These are phyloP conservation scores for Synanceia verrucosa DNA, from an alignment of 2,797 vertebrate genomes.

Conservation along the genomic window DNA sequence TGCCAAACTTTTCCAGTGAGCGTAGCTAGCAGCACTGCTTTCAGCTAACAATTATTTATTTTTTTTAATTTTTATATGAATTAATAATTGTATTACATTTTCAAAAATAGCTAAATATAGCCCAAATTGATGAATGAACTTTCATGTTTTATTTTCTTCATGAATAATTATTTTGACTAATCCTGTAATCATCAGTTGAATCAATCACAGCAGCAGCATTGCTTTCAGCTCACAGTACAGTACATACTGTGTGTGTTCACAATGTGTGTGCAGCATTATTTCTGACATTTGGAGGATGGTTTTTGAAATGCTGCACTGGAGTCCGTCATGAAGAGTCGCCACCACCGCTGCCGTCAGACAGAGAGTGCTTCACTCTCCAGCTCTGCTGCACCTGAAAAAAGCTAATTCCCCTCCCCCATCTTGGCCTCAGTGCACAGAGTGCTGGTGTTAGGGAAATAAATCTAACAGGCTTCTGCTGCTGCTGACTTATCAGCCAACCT, in stretches of 20 bases:
- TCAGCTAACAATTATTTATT: background rate
- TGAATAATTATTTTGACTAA: background rate
- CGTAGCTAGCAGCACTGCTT: background rate
- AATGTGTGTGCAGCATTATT: background rate
- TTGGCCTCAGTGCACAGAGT: constrained; percentile 31
- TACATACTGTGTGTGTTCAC: background rate
- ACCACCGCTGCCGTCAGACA: constrained; percentile 25
- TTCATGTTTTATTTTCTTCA: background rate
- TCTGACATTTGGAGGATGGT: background rate
- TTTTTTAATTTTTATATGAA: background rate
- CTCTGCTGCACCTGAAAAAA: constrained; percentile 40
- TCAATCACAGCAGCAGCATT: background rate
- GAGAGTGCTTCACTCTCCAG: constrained; percentile 32
- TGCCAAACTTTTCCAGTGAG: background rate
- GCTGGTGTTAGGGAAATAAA: constrained; percentile 64
- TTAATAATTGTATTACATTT: background rate
- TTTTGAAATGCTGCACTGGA: constrained; percentile 24
- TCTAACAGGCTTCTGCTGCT: constrained; percentile 41
- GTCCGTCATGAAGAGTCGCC: constrained; percentile 9
- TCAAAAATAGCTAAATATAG: background rate
- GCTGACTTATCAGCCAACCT: constrained; percentile 63
- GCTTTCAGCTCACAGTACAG: background rate
- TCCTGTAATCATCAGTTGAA: background rate
- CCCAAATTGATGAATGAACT: background rate
- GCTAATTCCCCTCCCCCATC: constrained; percentile 38